Conservation (phyloP, 2,113 vertebrate species). For the Lepus americanus region DNA sequence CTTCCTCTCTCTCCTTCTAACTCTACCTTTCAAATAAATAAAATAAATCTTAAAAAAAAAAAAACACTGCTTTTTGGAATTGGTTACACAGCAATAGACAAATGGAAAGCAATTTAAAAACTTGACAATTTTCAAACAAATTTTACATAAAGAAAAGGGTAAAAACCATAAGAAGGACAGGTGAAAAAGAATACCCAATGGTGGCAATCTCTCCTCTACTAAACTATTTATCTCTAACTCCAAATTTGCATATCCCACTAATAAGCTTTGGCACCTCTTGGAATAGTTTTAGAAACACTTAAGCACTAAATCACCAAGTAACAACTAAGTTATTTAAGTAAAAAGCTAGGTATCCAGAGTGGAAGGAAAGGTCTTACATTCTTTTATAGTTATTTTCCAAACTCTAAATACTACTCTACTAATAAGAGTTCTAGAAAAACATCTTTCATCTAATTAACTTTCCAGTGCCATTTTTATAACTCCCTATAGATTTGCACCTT, state of each 20-base stretch:
- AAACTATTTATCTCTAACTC: not conserved
- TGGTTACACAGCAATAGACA: conserved; percentile 12
- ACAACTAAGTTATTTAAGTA: not conserved
- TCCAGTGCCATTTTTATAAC: not conserved
- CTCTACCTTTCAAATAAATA: too few species aligned
- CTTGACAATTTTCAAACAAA: conserved; percentile 20
- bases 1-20: too few species aligned
- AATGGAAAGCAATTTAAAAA: not conserved
- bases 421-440: not conserved
- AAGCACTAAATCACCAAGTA: too few species aligned
- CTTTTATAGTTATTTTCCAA: conserved; percentile 32
- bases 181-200: not conserved
- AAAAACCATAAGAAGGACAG: not conserved
- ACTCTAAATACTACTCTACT: not conserved
- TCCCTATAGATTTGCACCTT: not conserved
- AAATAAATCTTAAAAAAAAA: too few species aligned
- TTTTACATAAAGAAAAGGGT: not conserved
- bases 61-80: not conserved
- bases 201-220: not conserved
- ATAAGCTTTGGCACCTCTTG: not conserved
- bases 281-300: not conserved
- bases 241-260: conserved; percentile 30
- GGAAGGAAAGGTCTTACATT: not conserved
- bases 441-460: not conserved
- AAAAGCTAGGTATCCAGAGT: not conserved